These are phyloP conservation scores for Listrodromus nycthemerus DNA, from an alignment of 2,888 invertebrate species.

Conservation along the genomic window DNA sequence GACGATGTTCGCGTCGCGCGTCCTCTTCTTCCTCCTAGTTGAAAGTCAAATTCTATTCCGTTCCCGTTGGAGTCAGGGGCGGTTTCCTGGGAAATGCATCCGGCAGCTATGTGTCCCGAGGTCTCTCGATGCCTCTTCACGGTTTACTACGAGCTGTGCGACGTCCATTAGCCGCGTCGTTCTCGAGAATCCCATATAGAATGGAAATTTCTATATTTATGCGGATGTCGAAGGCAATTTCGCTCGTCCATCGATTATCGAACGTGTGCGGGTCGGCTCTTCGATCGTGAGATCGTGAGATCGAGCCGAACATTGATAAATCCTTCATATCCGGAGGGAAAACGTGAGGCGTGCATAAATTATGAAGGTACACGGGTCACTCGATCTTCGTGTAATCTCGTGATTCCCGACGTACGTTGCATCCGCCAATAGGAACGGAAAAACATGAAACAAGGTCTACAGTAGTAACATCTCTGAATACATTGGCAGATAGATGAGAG, in stretches of 20 bases:
- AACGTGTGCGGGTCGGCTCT: not conserved
- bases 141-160: constrained; percentile 32
- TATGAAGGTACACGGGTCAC: not conserved
- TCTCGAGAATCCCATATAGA: constrained; percentile 12
- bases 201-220: constrained; percentile 16
- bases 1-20: constrained; percentile 34
- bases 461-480: constrained; percentile 23
- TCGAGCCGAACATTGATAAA: not conserved
- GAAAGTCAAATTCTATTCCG: constrained; percentile 70
- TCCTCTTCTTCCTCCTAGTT: constrained; percentile 34
- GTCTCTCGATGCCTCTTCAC: constrained; percentile 22
- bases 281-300: not conserved
- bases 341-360: not conserved
- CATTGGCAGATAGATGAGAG: constrained; percentile 23
- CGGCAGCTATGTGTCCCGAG: constrained; percentile 32
- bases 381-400: not conserved
- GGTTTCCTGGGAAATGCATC: constrained; percentile 39
- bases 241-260: constrained; percentile 1
- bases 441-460: not conserved
- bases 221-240: constrained; percentile 19
- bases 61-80: constrained; percentile 58
- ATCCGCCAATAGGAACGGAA: not conserved
- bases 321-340: not conserved
- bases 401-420: not conserved
- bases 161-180: constrained; percentile 37